Conservation (phyloP, 2,888 invertebrate species). For the Amphipyra berbera region DNA sequence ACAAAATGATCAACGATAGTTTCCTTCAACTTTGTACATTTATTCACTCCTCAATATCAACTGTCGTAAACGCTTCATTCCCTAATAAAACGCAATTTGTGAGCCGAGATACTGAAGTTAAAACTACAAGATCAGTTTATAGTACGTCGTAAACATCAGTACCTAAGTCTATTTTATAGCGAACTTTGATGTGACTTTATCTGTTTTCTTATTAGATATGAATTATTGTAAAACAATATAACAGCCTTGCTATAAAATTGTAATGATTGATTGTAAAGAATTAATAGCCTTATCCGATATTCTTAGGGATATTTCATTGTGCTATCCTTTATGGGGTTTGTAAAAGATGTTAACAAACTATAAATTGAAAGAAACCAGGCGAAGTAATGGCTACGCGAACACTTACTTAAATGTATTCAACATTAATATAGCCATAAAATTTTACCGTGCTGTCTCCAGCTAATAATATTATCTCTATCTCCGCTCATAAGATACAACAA, state of each 20-base stretch:
- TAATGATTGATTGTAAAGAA: conserved; percentile 68
- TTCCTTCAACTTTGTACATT: conserved; percentile 65
- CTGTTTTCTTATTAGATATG: conserved; percentile 69
- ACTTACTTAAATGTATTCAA: conserved; percentile 15
- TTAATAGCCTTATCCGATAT: conserved; percentile 50
- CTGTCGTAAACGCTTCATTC: conserved; percentile 78
- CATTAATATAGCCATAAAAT: conserved; percentile 29
- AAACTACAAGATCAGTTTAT: conserved; percentile 81
- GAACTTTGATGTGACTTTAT: conserved; percentile 77
- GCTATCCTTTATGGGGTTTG: conserved; percentile 23
- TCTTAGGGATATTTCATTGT: conserved; percentile 19
- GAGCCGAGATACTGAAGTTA: conserved; percentile 78
- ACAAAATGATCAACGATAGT: conserved; percentile 56
- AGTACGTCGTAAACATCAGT: conserved; percentile 74
- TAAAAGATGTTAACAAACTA: conserved; percentile 33
- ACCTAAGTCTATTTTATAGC: conserved; percentile 75
- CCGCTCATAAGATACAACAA: conserved; percentile 11
- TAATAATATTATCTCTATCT: conserved; percentile 13
- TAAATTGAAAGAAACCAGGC: conserved; percentile 32
- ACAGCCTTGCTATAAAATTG: conserved; percentile 65
- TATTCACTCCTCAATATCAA: conserved; percentile 67
- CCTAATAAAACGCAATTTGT: conserved; percentile 85
- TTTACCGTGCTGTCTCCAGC: conserved; percentile 3
- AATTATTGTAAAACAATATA: conserved; percentile 66
- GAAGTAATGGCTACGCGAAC: conserved; percentile 12